Evolutionary conservation across 1,140 invertebrate genomes (phyloP).

Genomic region (Euura saliciscinereae): DNA sequence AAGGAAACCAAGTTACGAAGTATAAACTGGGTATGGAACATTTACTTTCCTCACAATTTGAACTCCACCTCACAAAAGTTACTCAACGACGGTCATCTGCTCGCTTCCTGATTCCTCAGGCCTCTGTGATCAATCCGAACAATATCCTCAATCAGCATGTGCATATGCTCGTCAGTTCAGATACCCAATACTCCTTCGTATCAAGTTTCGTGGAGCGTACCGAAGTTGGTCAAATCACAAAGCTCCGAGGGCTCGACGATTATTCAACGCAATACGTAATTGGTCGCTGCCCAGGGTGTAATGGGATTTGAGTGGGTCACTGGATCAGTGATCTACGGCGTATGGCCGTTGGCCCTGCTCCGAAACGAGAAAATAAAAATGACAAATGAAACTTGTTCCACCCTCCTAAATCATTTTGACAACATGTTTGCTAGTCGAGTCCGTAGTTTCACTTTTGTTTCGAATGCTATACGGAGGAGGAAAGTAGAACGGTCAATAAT

Average conservation of each 20-base stretch:
- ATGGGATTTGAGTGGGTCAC: not conserved
- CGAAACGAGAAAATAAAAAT: not conserved
- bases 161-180: not conserved
- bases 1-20: not conserved
- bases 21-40: not conserved
- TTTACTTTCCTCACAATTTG: not conserved
- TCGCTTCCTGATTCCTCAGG: no score
- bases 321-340: not conserved
- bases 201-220: not conserved
- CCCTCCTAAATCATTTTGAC: not conserved
- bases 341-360: not conserved
- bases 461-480: not conserved
- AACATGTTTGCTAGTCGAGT: not conserved
- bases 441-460: constrained; percentile 2
- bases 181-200: not conserved
- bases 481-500: not conserved
- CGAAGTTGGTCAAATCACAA: not conserved
- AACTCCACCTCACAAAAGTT: not conserved
- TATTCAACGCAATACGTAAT: not conserved
- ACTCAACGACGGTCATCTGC: no score
- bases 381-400: not conserved
- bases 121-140: no score
- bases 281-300: not conserved
- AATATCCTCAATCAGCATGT: no score
- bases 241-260: not conserved